phyloP scores from a whole-genome alignment of 2,888 invertebrate genomes.

The Noctua janthe region DNA sequence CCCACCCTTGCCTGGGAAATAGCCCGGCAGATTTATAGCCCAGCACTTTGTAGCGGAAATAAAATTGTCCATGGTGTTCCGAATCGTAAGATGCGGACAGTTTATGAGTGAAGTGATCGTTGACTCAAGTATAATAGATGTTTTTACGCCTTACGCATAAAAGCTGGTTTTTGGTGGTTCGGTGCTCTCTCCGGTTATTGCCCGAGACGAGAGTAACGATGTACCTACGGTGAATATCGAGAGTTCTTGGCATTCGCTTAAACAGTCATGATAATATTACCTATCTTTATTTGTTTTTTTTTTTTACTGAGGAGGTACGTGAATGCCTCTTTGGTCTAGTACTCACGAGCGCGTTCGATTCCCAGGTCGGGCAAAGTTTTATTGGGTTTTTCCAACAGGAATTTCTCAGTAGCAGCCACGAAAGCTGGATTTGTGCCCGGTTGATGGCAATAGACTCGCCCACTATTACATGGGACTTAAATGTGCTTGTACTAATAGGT shows the following conservation, averaged over 20 bases:
- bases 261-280: background rate
- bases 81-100: conserved; percentile 47
- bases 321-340: background rate
- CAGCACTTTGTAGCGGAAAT: conserved; percentile 63
- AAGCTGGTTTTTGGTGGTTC: conserved; percentile 23
- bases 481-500: background rate
- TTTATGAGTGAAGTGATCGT: conserved; percentile 49
- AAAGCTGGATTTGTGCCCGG: background rate
- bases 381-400: background rate
- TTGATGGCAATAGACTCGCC: background rate
- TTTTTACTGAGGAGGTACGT: background rate
- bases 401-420: background rate
- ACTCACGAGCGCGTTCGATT: background rate
- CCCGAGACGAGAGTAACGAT: background rate
- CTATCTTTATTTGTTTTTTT: background rate
- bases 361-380: background rate
- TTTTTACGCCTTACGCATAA: conserved; percentile 41
- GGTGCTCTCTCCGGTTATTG: background rate
- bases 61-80: conserved; percentile 55
- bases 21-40: conserved; percentile 55
- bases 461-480: background rate
- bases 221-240: background rate
- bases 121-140: conserved; percentile 37
- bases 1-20: conserved; percentile 48
- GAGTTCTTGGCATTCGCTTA: background rate